phyloP scores from a whole-genome alignment of 2,797 vertebrate species.

The Heliangelus exortis region DNA sequence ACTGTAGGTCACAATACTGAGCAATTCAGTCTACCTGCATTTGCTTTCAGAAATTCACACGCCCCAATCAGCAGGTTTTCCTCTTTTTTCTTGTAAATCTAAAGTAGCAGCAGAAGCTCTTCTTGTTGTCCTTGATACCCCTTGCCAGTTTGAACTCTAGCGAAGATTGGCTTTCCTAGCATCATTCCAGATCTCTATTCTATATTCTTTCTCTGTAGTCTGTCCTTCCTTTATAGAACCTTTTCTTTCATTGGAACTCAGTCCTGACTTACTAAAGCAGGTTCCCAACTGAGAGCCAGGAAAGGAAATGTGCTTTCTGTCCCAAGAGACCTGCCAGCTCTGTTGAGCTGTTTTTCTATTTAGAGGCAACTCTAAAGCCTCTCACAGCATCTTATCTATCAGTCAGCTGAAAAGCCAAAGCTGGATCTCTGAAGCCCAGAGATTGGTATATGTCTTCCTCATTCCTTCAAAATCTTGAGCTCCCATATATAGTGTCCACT shows the following conservation, averaged over 20 bases:
- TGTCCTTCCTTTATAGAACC: neutral
- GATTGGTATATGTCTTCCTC: neutral
- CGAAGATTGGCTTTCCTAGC: neutral
- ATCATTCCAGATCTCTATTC: fast-evolving
- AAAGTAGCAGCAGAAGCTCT: neutral
- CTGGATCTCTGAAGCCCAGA: neutral
- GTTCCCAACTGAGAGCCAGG: neutral
- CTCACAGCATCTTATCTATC: neutral
- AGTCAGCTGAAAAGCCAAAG: neutral
- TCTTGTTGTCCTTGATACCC: neutral
- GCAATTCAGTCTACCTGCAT: neutral
- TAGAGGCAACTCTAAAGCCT: neutral
- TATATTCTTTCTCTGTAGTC: neutral
- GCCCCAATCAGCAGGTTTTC: neutral
- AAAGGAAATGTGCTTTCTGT: neutral
- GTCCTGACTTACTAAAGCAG: neutral
- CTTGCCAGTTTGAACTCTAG: neutral
- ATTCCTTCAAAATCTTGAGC: neutral
- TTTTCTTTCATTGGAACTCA: neutral
- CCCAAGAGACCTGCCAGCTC: neutral
- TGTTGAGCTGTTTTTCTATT: neutral
- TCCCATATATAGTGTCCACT: neutral
- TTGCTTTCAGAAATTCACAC: neutral
- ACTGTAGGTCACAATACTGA: neutral
- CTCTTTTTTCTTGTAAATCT: neutral